Conservation (phyloP, 2,113 vertebrate genomes). For the Ptyas mucosa region DNA sequence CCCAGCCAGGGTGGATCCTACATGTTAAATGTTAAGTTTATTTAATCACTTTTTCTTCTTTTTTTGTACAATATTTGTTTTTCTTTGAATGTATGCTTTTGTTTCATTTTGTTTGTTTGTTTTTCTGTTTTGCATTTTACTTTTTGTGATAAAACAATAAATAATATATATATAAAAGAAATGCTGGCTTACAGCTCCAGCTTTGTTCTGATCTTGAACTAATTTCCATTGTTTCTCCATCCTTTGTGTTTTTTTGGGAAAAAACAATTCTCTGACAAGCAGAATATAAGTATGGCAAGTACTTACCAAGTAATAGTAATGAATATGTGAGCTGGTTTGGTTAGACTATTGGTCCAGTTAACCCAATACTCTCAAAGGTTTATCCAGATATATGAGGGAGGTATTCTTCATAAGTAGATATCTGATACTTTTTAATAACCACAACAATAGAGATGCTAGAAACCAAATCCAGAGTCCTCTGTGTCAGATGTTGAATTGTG, state of each 20-base stretch:
- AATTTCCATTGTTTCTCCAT: neutral
- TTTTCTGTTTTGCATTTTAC: neutral
- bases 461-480: neutral
- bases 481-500: neutral
- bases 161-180: neutral
- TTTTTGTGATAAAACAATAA: too few species aligned
- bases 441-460: neutral
- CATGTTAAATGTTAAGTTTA: too few species aligned
- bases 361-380: neutral
- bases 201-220: neutral
- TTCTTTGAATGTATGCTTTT: too few species aligned
- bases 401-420: neutral
- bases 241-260: neutral
- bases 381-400: neutral
- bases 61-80: too few species aligned
- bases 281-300: neutral
- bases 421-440: neutral
- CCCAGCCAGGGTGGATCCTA: too few species aligned
- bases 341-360: neutral
- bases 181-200: neutral
- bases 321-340: neutral
- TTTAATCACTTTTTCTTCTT: too few species aligned
- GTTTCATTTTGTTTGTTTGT: too few species aligned
- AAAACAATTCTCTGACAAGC: neutral
- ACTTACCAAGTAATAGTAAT: neutral